phyloP scores from a whole-genome alignment of 2,113 vertebrate species.

The Nyctereutes procyonoides region DNA sequence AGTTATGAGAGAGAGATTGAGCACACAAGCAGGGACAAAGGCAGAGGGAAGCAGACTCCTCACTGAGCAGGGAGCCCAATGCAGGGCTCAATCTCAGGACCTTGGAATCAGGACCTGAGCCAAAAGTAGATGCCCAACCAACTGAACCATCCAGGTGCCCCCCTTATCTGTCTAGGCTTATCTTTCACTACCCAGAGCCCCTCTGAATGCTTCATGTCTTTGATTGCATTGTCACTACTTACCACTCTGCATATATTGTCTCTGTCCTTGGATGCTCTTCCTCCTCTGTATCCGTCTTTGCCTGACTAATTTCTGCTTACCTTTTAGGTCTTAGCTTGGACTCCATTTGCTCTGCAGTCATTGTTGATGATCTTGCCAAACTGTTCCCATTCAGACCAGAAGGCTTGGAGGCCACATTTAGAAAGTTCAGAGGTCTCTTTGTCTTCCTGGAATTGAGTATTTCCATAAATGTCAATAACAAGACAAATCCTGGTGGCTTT shows the following conservation, averaged over 20 bases:
- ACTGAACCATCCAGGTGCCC: no score
- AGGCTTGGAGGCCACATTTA: not conserved
- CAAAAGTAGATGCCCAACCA: no score
- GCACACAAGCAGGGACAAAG: no score
- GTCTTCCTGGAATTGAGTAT: slow-evolving; percentile 65
- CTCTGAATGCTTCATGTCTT: not conserved
- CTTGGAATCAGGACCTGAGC: no score
- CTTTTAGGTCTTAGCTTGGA: not conserved
- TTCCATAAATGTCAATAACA: slow-evolving; percentile 48
- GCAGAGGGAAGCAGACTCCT: no score
- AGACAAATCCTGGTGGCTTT: slow-evolving; percentile 51
- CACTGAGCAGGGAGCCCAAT: no score
- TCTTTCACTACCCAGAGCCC: not conserved
- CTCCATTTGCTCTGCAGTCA: not conserved
- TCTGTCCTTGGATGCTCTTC: not conserved
- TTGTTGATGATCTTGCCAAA: not conserved
- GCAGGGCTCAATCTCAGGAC: no score
- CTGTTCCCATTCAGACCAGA: slow-evolving; percentile 14
- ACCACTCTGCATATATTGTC: no score
- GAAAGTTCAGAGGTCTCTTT: slow-evolving; percentile 49
- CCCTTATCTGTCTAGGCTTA: not conserved
- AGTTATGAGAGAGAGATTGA: no score
- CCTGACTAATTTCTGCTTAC: not conserved
- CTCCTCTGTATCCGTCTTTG: not conserved
- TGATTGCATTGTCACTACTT: not conserved